Evolutionary conservation across 2,797 vertebrate species (phyloP).

Genomic region (Takifugu rubripes): DNA sequence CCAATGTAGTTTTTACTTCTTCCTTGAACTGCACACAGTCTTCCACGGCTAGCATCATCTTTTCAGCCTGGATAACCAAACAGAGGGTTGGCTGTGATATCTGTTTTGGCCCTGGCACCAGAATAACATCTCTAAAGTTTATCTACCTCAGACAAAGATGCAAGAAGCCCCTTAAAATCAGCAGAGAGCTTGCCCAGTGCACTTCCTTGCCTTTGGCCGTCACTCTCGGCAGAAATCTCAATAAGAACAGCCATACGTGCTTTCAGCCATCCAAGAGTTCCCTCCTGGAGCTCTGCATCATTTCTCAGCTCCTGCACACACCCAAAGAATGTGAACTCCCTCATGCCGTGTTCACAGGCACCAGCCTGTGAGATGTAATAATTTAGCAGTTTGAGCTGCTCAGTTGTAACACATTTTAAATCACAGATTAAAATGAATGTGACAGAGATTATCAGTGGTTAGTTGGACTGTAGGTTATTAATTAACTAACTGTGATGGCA

Average conservation of each 20-base stretch:
- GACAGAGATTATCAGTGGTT: neutral
- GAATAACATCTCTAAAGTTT: neutral
- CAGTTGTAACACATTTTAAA: no score
- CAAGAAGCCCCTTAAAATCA: constrained; percentile 83
- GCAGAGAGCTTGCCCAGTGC: constrained; percentile 82
- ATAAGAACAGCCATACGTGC: constrained; percentile 82
- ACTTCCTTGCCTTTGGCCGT: constrained; percentile 82
- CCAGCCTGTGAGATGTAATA: neutral
- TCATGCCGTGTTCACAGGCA: constrained; percentile 12
- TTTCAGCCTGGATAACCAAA: constrained; percentile 80
- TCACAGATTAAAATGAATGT: neutral
- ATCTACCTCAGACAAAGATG: constrained; percentile 84
- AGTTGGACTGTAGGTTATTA: neutral
- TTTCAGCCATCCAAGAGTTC: constrained; percentile 88
- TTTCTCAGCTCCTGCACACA: constrained; percentile 81
- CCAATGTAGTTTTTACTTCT: constrained; percentile 83
- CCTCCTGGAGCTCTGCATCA: constrained; percentile 82
- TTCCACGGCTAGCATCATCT: constrained; percentile 83
- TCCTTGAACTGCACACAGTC: constrained; percentile 91
- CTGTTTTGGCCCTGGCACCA: neutral
- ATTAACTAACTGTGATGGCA: constrained; percentile 76
- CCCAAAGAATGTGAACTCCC: constrained; percentile 1
- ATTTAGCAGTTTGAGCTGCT: no score
- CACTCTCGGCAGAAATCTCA: constrained; percentile 80
- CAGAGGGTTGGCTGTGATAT: neutral